Evolutionary conservation across 2,113 vertebrate species (phyloP).

Genomic region (Orycteropus afer): DNA sequence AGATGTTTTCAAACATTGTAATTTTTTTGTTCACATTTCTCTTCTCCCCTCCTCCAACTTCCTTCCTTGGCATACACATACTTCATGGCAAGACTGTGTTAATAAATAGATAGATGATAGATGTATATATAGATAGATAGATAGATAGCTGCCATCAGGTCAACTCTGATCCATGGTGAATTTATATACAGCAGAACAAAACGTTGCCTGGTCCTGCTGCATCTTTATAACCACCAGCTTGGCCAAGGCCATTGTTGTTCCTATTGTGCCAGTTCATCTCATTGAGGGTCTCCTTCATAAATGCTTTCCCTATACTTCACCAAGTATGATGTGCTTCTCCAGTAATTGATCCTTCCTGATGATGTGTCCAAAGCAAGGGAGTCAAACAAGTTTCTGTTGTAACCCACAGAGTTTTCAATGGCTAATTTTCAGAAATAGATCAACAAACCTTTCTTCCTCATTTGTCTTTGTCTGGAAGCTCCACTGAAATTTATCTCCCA

Average conservation of each 20-base stretch:
- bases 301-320: not conserved
- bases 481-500: not conserved
- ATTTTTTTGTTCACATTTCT: not conserved
- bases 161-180: not conserved
- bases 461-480: not conserved
- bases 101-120: not conserved
- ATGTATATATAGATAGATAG: not conserved
- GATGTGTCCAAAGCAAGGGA: no score
- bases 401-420: not conserved
- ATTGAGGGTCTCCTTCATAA: not conserved
- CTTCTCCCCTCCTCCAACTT: not conserved
- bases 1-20: not conserved
- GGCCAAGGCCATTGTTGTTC: not conserved
- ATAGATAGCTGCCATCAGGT: not conserved
- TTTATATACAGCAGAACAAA: not conserved
- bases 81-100: not conserved
- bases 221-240: not conserved
- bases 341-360: not conserved
- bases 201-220: not conserved
- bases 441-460: not conserved
- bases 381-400: not conserved
- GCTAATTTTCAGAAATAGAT: not conserved
- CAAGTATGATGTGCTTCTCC: not conserved
- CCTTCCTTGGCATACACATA: not conserved
- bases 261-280: not conserved